Evolutionary conservation across 2,797 vertebrate species (phyloP).

Genomic region (Brachyrhaphis roseni): DNA sequence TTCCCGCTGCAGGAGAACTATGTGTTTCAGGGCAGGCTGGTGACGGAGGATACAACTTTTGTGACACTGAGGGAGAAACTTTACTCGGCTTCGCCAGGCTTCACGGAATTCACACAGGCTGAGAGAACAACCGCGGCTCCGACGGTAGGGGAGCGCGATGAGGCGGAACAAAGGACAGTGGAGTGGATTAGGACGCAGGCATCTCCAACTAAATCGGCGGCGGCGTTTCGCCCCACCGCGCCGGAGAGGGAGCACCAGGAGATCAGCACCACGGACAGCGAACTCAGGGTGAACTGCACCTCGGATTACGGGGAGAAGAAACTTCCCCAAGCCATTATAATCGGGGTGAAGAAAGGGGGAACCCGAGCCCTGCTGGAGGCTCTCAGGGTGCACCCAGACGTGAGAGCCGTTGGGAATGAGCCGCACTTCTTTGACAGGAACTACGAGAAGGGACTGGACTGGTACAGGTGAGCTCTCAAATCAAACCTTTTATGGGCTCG

Average conservation of each 20-base stretch:
- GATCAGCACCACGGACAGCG: constrained; percentile 89
- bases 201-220: constrained; percentile 79
- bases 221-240: constrained; percentile 71
- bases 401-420: constrained; percentile 95
- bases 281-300: constrained; percentile 84
- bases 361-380: constrained; percentile 95
- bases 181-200: constrained; percentile 81
- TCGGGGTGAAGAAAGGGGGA: constrained; percentile 98
- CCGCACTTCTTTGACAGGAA: constrained; percentile 99
- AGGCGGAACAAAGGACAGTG: constrained; percentile 74
- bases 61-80: constrained; percentile 85
- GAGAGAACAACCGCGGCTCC: constrained; percentile 57
- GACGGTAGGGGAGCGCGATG: constrained; percentile 53
- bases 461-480: constrained; percentile 90
- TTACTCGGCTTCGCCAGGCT: constrained; percentile 78
- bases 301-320: constrained; percentile 95
- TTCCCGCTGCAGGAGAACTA: constrained; percentile 87
- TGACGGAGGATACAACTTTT: constrained; percentile 86
- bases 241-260: constrained; percentile 83
- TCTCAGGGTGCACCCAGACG: constrained; percentile 94
- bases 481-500: neutral
- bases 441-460: constrained; percentile 95
- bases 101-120: constrained; percentile 58
- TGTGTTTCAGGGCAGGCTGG: constrained; percentile 79
- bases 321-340: constrained; percentile 95